These are phyloP conservation scores for Myotis yumanensis DNA, from an alignment of 2,113 vertebrate species.

Conservation along the genomic window DNA sequence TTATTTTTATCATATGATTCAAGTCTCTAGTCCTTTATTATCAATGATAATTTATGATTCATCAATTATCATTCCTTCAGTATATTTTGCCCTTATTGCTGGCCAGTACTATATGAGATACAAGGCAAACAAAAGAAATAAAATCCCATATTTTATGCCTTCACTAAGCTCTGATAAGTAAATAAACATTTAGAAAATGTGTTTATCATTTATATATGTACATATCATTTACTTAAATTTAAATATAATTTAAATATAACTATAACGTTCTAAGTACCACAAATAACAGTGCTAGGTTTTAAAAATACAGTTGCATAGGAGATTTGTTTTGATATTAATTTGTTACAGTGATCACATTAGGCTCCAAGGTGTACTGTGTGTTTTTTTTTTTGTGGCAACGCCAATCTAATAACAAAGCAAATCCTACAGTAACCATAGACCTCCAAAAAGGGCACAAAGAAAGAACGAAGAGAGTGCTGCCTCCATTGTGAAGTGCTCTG, in stretches of 20 bases:
- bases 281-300: neutral
- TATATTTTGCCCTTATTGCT: neutral
- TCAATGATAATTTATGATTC: no score
- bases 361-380: neutral
- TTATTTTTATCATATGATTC: neutral
- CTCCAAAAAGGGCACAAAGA: neutral
- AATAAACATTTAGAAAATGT: neutral
- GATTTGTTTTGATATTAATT: neutral
- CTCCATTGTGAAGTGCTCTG: neutral
- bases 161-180: neutral
- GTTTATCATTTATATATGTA: neutral
- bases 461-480: neutral
- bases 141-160: neutral
- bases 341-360: neutral
- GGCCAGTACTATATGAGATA: neutral
- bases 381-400: neutral
- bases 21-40: slow-evolving; percentile 3
- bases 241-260: neutral
- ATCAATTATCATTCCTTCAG: slow-evolving; percentile 9
- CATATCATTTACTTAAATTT: slow-evolving; percentile 34
- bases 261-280: neutral
- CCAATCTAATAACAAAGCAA: neutral
- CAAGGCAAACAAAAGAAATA: neutral
- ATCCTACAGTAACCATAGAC: neutral
- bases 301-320: neutral